Percentiles rank a stretch among this genome's conserved stretches.
Conservation (phyloP, 2,888 invertebrate genomes). For the Meandrusa payeni region DNA sequence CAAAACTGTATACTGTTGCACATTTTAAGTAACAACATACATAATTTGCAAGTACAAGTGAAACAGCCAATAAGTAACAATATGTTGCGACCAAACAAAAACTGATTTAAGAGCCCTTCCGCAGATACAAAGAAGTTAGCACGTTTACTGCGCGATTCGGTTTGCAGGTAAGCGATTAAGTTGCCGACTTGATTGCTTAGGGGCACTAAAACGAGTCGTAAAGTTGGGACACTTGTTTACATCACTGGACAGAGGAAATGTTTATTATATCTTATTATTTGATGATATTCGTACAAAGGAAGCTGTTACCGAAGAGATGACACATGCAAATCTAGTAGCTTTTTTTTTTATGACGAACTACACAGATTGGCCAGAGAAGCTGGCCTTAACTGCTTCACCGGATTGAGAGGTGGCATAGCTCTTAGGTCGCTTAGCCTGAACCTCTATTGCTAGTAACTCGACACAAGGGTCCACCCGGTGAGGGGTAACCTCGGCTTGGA, state of each 20-base stretch:
- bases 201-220: slow-evolving; percentile 15
- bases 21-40: too few relatives aligned
- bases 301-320: neutral
- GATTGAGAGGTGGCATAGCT: too few relatives aligned
- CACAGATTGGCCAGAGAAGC: too few relatives aligned
- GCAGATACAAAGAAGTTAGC: slow-evolving; percentile 1
- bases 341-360: too few relatives aligned
- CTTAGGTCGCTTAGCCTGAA: too few relatives aligned
- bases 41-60: neutral
- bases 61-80: neutral
- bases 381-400: too few relatives aligned
- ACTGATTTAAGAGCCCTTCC: slow-evolving; percentile 11
- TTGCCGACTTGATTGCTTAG: slow-evolving; percentile 17
- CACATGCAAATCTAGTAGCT: too few relatives aligned
- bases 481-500: too few relatives aligned
- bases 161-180: slow-evolving; percentile 20
- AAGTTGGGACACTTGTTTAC: slow-evolving; percentile 13
- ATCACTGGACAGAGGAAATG: slow-evolving; percentile 9
- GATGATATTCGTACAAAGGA: slow-evolving; percentile 3
- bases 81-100: slow-evolving; percentile 8
- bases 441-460: too few relatives aligned
- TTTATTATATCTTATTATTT: slow-evolving; percentile 17
- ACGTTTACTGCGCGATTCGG: slow-evolving; percentile 14
- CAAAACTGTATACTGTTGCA: too few relatives aligned
- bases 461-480: too few relatives aligned